A percentile compares a stretch with the other conserved stretches of the same genome.
Evolutionary conservation across 2,113 vertebrate genomes (phyloP).

Genomic region (Xenopus borealis): DNA sequence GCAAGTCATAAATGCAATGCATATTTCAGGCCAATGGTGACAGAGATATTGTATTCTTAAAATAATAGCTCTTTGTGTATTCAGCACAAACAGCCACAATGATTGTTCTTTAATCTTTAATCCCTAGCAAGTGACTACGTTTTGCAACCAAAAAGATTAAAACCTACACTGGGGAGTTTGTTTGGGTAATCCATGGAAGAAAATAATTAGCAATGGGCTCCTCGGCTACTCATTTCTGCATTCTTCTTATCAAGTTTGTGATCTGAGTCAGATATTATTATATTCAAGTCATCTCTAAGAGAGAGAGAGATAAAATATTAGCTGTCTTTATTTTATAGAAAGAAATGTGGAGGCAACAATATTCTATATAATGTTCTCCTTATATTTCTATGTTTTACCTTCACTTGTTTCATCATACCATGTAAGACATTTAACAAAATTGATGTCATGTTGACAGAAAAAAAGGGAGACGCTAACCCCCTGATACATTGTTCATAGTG

Average conservation of each 20-base stretch:
- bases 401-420: no score
- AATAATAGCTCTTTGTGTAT: slow-evolving; percentile 82
- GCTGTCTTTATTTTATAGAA: no score
- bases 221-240: rapidly evolving
- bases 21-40: slow-evolving; percentile 61
- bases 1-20: slow-evolving; percentile 52
- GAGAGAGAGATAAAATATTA: no score
- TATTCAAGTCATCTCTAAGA: no score
- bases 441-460: no score
- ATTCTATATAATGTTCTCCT: no score
- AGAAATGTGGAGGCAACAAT: no score
- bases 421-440: no score
- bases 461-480: no score
- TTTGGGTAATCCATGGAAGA: slow-evolving; percentile 50
- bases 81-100: slow-evolving; percentile 64
- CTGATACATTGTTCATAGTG: no score
- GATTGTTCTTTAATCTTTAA: slow-evolving; percentile 77
- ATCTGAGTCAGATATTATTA: background rate
- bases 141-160: slow-evolving; percentile 74
- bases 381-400: no score
- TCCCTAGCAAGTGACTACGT: slow-evolving; percentile 75
- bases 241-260: background rate
- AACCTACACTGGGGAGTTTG: slow-evolving; percentile 66
- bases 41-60: slow-evolving; percentile 72
- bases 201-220: slow-evolving; percentile 15